These are phyloP conservation scores for Climacteris rufus DNA, from an alignment of 2,113 vertebrate genomes.

Conservation along the genomic window DNA sequence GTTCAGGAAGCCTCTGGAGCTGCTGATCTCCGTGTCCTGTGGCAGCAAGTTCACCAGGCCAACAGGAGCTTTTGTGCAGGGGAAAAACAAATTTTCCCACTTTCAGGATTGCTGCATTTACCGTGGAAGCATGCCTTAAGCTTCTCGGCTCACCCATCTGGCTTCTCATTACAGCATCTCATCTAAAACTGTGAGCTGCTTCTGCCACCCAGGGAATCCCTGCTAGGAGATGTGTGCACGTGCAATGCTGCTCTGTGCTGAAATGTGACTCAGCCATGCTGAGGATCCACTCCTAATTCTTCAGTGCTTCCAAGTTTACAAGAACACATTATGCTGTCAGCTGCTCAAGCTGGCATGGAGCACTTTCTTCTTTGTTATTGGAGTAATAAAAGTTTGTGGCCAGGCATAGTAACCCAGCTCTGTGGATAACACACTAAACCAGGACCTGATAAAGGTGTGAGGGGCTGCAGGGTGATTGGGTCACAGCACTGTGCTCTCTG, in stretches of 20 bases:
- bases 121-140: neutral
- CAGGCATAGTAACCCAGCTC: neutral
- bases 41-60: neutral
- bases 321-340: neutral
- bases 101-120: neutral
- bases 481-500: accelerated
- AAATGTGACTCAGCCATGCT: neutral
- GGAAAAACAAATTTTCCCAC: neutral
- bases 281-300: neutral
- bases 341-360: neutral
- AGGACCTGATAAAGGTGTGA: neutral
- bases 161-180: neutral
- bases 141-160: neutral
- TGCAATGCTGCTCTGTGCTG: neutral
- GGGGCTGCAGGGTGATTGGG: neutral
- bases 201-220: neutral
- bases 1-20: neutral
- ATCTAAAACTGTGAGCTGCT: neutral
- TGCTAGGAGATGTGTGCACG: neutral
- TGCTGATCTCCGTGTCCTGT: neutral
- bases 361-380: neutral
- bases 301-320: neutral
- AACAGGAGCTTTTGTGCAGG: neutral
- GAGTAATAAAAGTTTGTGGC: neutral
- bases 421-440: neutral